phyloP scores from a whole-genome alignment of 2,888 invertebrate species.

The Aspidiotus rigidus region DNA sequence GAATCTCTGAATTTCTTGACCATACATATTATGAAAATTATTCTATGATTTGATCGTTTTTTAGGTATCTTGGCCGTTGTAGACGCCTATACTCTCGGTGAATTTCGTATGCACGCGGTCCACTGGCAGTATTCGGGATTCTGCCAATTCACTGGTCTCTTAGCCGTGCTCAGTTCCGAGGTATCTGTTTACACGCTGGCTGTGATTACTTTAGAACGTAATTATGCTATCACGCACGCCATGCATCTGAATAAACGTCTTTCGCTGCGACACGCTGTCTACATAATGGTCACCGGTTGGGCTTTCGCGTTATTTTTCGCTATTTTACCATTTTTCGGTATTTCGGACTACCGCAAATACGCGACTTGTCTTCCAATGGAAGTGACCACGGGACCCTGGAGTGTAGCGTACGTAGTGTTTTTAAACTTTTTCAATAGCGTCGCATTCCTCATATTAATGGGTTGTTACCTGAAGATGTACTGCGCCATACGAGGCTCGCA shows the following conservation, averaged over 20 bases:
- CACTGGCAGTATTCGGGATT: conserved; percentile 94
- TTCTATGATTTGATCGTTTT: not conserved
- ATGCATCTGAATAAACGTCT: conserved; percentile 87
- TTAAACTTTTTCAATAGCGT: conserved; percentile 85
- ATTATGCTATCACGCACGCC: conserved; percentile 95
- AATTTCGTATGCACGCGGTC: conserved; percentile 92
- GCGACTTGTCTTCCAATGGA: conserved; percentile 95
- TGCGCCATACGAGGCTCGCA: conserved; percentile 91
- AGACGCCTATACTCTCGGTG: conserved; percentile 89
- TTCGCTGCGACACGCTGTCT: conserved; percentile 81
- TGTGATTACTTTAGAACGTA: conserved; percentile 88
- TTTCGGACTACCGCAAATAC: conserved; percentile 92
- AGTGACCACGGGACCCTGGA: conserved; percentile 63
- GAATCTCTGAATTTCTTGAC: too few relatives aligned
- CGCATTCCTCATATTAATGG: conserved; percentile 88
- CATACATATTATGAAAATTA: not conserved
- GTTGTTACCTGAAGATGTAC: conserved; percentile 95
- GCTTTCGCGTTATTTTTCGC: conserved; percentile 79
- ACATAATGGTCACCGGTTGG: conserved; percentile 91
- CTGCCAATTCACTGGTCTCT: conserved; percentile 87
- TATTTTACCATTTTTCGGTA: conserved; percentile 74
- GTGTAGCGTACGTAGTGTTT: conserved; percentile 80
- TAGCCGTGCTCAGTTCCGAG: conserved; percentile 88
- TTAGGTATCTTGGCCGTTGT: conserved; percentile 85
- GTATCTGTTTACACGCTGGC: conserved; percentile 91